A percentile compares a stretch with the other conserved stretches of the same genome.
These are phyloP conservation scores for Meteorus colon DNA, from an alignment of 2,888 invertebrate genomes.

Conservation along the genomic window DNA sequence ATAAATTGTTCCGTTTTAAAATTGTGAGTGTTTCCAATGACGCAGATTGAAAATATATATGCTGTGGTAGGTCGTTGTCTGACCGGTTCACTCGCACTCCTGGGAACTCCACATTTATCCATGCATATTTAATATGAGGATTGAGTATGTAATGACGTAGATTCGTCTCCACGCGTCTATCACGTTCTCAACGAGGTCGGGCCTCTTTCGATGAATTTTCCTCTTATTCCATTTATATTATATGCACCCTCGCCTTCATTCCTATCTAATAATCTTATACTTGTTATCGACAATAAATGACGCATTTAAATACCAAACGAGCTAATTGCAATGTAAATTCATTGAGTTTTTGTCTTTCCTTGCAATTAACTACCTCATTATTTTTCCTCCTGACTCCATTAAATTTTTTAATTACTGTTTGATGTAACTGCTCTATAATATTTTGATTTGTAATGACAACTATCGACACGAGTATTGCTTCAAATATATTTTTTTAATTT, in stretches of 20 bases:
- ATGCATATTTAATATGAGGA: conserved; percentile 7
- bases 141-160: conserved; percentile 5
- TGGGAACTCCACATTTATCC: conserved; percentile 1
- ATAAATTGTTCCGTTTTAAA: neutral
- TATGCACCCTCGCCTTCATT: conserved; percentile 1
- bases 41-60: neutral
- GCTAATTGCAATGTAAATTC: conserved; percentile 15
- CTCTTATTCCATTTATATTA: neutral
- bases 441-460: neutral
- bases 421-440: neutral
- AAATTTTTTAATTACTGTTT: neutral
- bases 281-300: conserved; percentile 1
- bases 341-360: conserved; percentile 6
- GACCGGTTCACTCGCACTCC: conserved; percentile 35
- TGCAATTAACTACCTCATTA: conserved; percentile 6
- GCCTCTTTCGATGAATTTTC: neutral
- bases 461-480: neutral
- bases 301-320: conserved; percentile 13
- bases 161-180: conserved; percentile 12
- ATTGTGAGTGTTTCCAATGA: conserved; percentile 9
- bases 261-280: conserved; percentile 1
- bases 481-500: neutral
- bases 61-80: conserved; percentile 49
- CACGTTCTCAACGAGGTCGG: neutral
- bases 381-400: conserved; percentile 2